Percentiles rank a stretch among this genome's conserved stretches.
Conservation (phyloP, 2,113 vertebrate genomes). For the Ptilorrhoa leucosticta region DNA sequence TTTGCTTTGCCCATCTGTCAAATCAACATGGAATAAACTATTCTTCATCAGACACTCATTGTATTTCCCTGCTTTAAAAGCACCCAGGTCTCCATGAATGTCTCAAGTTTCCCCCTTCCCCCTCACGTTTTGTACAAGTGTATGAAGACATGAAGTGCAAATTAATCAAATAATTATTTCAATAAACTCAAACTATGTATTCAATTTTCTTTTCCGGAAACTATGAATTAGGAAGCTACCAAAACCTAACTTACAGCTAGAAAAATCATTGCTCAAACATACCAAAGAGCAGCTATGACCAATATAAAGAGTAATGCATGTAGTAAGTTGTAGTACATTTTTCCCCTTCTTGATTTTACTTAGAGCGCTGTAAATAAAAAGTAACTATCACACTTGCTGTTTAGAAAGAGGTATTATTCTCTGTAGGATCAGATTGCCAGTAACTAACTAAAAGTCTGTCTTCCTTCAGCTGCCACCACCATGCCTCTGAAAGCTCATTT, state of each 20-base stretch:
- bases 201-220: neutral
- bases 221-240: neutral
- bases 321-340: neutral
- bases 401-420: neutral
- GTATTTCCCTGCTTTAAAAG: neutral
- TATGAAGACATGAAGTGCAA: neutral
- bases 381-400: neutral
- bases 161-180: neutral
- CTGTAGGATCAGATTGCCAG: neutral
- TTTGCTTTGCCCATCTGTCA: neutral
- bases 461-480: neutral
- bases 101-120: accelerated
- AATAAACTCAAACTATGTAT: neutral
- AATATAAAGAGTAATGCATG: neutral
- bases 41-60: neutral
- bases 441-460: neutral
- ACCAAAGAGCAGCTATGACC: neutral
- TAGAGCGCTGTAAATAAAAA: neutral
- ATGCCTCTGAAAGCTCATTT: neutral
- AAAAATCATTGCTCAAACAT: neutral
- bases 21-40: neutral
- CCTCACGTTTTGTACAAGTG: neutral
- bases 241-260: neutral
- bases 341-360: neutral
- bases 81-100: neutral